phyloP scores from a whole-genome alignment of 2,888 invertebrate species.

The Tipula lateralis region DNA sequence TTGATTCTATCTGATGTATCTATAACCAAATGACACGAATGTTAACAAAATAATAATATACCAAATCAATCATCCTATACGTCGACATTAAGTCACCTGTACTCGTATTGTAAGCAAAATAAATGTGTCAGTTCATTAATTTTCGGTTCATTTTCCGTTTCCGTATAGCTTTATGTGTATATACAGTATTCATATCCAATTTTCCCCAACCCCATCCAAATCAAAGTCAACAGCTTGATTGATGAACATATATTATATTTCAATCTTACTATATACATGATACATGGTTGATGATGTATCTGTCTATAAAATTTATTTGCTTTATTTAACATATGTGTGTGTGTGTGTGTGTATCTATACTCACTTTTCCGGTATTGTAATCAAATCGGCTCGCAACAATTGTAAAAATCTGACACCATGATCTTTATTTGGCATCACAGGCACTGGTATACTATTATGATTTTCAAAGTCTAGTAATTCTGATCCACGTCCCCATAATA shows the following conservation, averaged over 20 bases:
- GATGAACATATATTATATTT: background rate
- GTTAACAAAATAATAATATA: background rate
- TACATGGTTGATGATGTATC: background rate
- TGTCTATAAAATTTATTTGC: background rate
- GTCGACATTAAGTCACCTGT: background rate
- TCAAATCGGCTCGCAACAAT: constrained; percentile 51
- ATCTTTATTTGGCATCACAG: constrained; percentile 50
- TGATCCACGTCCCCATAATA: constrained; percentile 78
- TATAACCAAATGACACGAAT: too few species aligned
- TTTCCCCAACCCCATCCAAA: background rate
- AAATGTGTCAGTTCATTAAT: background rate
- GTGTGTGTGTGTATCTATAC: too few species aligned
- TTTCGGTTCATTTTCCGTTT: background rate
- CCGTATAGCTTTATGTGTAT: background rate
- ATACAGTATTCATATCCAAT: background rate
- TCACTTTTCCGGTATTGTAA: constrained; percentile 46
- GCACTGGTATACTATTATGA: constrained; percentile 44
- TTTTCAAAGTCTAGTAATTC: constrained; percentile 57
- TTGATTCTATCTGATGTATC: too few species aligned
- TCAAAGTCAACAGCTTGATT: background rate
- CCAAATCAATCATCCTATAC: background rate
- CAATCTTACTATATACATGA: background rate
- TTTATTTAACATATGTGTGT: background rate
- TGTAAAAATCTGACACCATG: constrained; percentile 76
- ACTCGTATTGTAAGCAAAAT: background rate